Evolutionary conservation across 2,797 vertebrate species (phyloP).

Genomic region (Numenius phaeopus): DNA sequence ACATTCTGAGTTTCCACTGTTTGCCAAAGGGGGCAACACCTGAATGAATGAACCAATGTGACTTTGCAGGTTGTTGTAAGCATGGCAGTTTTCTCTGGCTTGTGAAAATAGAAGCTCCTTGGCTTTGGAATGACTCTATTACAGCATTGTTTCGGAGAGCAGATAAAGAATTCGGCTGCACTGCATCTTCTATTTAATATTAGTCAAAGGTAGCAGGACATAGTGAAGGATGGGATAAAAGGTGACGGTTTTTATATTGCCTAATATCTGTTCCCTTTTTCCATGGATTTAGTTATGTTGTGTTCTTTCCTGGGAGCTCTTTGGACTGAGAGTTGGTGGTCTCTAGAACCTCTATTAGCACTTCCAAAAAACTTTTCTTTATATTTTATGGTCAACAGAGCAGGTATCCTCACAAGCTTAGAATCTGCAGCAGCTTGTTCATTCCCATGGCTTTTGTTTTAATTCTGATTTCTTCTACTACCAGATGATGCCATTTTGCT

Average conservation of each 20-base stretch:
- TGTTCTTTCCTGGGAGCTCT: neutral
- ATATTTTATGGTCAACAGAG: neutral
- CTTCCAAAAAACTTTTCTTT: neutral
- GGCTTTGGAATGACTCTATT: neutral
- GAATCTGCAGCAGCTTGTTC: neutral
- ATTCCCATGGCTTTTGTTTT: neutral
- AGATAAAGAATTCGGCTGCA: neutral
- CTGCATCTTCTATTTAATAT: neutral
- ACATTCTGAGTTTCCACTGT: neutral
- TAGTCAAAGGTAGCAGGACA: neutral
- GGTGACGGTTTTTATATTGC: neutral
- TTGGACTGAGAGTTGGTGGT: neutral
- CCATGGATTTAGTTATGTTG: too few relatives aligned
- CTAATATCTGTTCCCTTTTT: too few relatives aligned
- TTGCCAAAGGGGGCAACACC: neutral
- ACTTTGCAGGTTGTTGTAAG: neutral
- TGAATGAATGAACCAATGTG: neutral
- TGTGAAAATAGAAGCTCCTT: neutral
- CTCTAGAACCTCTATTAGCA: neutral
- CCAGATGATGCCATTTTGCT: neutral
- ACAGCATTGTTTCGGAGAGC: neutral
- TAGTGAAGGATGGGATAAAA: neutral
- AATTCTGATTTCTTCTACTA: neutral
- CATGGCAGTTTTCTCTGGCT: neutral
- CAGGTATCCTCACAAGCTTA: neutral